Base-by-base conservation (phyloP, 2,113 vertebrate genomes). In the Pseudois nayaur region DNA sequence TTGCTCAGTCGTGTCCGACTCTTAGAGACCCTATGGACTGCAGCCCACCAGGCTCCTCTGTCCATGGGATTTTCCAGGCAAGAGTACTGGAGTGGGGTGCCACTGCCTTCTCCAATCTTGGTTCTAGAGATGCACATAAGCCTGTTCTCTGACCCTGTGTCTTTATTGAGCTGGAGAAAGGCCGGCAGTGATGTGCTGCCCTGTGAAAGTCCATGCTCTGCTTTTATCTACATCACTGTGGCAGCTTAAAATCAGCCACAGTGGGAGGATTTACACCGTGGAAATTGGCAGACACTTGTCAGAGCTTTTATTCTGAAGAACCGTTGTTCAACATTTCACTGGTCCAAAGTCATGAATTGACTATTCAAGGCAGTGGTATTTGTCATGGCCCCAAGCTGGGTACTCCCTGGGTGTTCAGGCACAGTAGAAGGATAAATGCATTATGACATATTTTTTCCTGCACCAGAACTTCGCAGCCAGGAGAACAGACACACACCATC, bases 91-190 rank as follows among this genome's bases (percentile, higher is more conserved):
- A 55, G 50, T 55, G 54, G 54, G 54, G 54, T 55, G 19, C 54
- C 54, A 55, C 21, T 55, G 54, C 54, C 54, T 21, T 21, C 7
- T 55, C 54, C 54, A 55, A 55, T 11, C 1, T n/a, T 27, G 4
- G 33, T 5, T 62, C 55, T 62, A 43, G n/a, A 40, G 33, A 27
- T 33, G 40, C 50, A 23, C 33, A 1, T 3, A 5, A 0, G 3
- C n/a, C 64, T 40, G 8, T 19, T 13, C 81, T 48, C 48, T 3
- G n/a, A 19, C 81, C n/a, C 19, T 4, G 10, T 2, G 1, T 45
- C 23, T 27, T 9, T 9, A 25, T 6, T 48, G 2, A 0, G 27
- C 40, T 45, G 7, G 45, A 87, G 43, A 62, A 52, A 43, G 0
- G 48, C 8, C 2, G 0, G 23, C 25, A 27, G 9, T 2, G 9